Percentiles rank a stretch among this genome's conserved stretches.
phyloP scores from a whole-genome alignment of 2,797 vertebrate genomes.

The Poeciliopsis paucimaculata region DNA sequence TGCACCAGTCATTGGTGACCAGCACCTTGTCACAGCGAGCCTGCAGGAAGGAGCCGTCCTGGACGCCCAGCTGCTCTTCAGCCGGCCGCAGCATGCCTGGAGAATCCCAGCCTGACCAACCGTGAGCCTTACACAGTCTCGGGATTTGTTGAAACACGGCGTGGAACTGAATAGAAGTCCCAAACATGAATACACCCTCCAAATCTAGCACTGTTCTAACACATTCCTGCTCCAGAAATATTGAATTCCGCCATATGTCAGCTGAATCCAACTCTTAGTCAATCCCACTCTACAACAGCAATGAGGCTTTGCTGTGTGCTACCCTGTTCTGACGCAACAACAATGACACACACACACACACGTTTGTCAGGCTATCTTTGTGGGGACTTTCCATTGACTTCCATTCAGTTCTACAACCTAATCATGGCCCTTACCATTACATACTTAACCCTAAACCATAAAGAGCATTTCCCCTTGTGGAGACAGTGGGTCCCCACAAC shows the following conservation, averaged over 20 bases:
- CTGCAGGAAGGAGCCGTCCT: slow-evolving; percentile 71
- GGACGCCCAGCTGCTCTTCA: not conserved
- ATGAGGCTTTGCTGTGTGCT: slow-evolving; percentile 26
- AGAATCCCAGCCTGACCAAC: not conserved
- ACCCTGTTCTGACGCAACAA: slow-evolving; percentile 23
- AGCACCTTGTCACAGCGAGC: slow-evolving; percentile 79
- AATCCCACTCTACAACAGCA: slow-evolving; percentile 17
- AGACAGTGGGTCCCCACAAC: too few relatives aligned
- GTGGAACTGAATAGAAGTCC: not conserved
- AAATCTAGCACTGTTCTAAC: not conserved
- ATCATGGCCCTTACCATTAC: too few relatives aligned
- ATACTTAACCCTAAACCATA: too few relatives aligned
- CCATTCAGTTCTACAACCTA: too few relatives aligned
- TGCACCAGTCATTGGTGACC: slow-evolving; percentile 79
- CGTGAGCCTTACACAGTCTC: not conserved
- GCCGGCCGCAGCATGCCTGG: slow-evolving; percentile 39
- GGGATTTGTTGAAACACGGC: not conserved
- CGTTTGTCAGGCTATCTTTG: too few relatives aligned
- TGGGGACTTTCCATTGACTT: too few relatives aligned
- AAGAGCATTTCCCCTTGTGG: too few relatives aligned
- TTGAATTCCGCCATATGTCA: not conserved
- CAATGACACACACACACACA: slow-evolving; percentile 12
- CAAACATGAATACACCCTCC: not conserved
- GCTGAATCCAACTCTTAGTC: not conserved
- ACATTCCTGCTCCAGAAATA: not conserved